Percentiles rank a stretch among this genome's conserved stretches.
Conservation (phyloP, 2,888 invertebrate species). For the Zygaena filipendulae region DNA sequence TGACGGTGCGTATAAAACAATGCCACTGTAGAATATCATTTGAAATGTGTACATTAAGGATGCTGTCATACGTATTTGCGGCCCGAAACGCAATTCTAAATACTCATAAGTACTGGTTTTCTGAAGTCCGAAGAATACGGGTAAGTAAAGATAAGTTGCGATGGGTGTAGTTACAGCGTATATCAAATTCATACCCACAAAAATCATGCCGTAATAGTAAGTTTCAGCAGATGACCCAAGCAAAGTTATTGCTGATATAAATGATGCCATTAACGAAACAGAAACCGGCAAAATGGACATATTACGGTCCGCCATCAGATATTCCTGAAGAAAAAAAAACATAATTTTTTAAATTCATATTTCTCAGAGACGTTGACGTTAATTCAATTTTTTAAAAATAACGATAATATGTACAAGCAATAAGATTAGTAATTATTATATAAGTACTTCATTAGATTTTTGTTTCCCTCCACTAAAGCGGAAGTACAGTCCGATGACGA, state of each 20-base stretch:
- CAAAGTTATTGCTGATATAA: slow-evolving; percentile 90
- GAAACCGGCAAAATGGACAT: slow-evolving; percentile 86
- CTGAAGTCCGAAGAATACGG: slow-evolving; percentile 86
- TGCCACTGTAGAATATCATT: slow-evolving; percentile 90
- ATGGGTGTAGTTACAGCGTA: slow-evolving; percentile 83
- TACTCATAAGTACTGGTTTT: slow-evolving; percentile 94
- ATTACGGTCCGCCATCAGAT: slow-evolving; percentile 82
- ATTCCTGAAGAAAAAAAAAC: slow-evolving; percentile 74
- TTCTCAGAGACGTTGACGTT: no score
- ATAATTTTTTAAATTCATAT: no score
- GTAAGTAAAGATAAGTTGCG: slow-evolving; percentile 80
- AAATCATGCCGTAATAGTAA: slow-evolving; percentile 85
- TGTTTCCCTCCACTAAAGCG: slow-evolving; percentile 87
- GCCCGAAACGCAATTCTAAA: slow-evolving; percentile 87
- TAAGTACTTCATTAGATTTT: slow-evolving; percentile 80
- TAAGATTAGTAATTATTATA: no score
- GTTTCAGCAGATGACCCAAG: slow-evolving; percentile 91
- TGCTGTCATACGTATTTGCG: slow-evolving; percentile 77
- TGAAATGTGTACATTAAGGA: slow-evolving; percentile 89
- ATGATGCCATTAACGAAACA: slow-evolving; percentile 92
- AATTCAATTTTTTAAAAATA: no score
- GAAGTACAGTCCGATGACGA: slow-evolving; percentile 85
- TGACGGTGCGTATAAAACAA: slow-evolving; percentile 94
- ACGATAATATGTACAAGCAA: no score
- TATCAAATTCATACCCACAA: slow-evolving; percentile 80